phyloP scores from a whole-genome alignment of 2,797 vertebrate genomes.

The Euthynnus affinis region DNA sequence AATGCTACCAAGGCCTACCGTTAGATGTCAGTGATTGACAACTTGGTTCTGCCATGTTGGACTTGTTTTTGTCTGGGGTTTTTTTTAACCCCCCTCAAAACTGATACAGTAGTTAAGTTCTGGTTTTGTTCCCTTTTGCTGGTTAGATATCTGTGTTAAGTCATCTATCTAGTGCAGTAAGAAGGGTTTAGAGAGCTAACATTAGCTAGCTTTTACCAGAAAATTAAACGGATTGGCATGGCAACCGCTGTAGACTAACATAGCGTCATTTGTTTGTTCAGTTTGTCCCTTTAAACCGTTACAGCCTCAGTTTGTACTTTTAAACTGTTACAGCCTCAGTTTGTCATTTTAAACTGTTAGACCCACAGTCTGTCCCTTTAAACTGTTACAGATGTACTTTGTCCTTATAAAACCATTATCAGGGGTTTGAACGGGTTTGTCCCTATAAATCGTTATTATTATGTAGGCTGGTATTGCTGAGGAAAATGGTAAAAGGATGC shows the following conservation, averaged over 20 bases:
- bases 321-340: too few species aligned
- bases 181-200: constrained; percentile 8
- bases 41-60: constrained; percentile 38
- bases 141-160: not conserved
- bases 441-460: not conserved
- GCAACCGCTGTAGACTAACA: constrained; percentile 10
- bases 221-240: constrained; percentile 37
- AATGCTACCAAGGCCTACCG: constrained; percentile 57
- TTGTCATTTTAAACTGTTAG: too few species aligned
- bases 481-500: constrained; percentile 62
- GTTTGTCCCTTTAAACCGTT: not conserved
- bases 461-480: constrained; percentile 51
- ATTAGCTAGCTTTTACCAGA: constrained; percentile 25
- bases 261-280: not conserved
- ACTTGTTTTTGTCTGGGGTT: constrained; percentile 39
- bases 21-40: constrained; percentile 70
- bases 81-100: not conserved
- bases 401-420: too few species aligned
- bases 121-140: not conserved
- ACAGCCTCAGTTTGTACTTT: too few species aligned
- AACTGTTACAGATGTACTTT: not conserved
- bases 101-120: not conserved
- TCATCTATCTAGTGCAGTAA: not conserved
- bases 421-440: not conserved
- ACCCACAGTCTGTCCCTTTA: not conserved